A percentile compares a stretch with the other conserved stretches of the same genome.
These are phyloP conservation scores for Platyrinchus mystaceus DNA, from an alignment of 2,797 vertebrate genomes.

Conservation along the genomic window DNA sequence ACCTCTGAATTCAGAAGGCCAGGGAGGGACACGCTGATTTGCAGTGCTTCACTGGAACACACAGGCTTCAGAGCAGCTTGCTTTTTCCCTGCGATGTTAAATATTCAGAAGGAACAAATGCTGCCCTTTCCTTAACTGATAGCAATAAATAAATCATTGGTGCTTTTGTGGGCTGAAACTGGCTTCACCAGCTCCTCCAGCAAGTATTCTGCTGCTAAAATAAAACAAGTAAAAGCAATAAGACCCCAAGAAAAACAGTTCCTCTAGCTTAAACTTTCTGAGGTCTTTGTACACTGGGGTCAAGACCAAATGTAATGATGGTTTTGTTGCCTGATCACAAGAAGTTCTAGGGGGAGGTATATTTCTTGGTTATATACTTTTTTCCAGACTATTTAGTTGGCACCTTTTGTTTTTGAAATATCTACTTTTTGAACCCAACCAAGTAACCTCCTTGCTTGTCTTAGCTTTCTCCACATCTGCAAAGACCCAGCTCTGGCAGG, in stretches of 20 bases:
- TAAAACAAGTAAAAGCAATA: conserved; percentile 2
- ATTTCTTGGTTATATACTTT: background rate
- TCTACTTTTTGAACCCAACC: background rate
- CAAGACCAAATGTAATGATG: background rate
- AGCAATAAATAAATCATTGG: conserved; percentile 53
- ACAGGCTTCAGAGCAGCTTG: background rate
- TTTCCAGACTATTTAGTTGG: background rate
- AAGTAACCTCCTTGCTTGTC: background rate
- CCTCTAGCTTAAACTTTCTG: background rate
- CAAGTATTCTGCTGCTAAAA: background rate
- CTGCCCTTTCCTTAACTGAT: conserved; percentile 49
- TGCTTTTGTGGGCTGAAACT: conserved; percentile 48
- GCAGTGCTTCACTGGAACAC: background rate
- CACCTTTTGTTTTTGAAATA: background rate
- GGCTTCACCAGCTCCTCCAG: background rate
- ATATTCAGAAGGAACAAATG: conserved; percentile 33
- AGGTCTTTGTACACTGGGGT: background rate
- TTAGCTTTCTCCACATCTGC: background rate
- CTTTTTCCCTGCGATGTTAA: background rate
- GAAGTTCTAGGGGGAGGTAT: background rate
- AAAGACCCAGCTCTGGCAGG: background rate
- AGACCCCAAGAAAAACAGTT: background rate
- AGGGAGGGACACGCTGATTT: background rate
- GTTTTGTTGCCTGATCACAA: background rate
- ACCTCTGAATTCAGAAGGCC: background rate